Conservation (phyloP, 2,113 vertebrate genomes). For the Chamaea fasciata region DNA sequence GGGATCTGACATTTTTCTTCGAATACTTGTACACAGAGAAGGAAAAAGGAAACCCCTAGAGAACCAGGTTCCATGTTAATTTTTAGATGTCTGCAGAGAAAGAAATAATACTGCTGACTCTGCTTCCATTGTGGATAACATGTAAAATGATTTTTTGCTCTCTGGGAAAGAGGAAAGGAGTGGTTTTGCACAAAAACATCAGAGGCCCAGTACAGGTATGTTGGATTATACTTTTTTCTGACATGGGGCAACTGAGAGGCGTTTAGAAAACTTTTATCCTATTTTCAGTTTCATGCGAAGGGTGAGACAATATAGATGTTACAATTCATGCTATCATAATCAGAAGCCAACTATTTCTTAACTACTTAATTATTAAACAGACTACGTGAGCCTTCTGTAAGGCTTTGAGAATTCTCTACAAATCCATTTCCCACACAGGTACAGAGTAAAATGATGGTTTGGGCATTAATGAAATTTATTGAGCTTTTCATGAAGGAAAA, state of each 20-base stretch:
- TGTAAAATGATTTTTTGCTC: rapidly evolving
- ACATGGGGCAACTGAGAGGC: too few species aligned
- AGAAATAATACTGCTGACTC: neutral
- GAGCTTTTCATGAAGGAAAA: neutral
- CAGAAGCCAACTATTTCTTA: too few species aligned
- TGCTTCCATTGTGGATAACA: neutral
- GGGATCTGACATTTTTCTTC: neutral
- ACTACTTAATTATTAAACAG: too few species aligned
- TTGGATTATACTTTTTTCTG: too few species aligned
- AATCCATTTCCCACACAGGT: neutral
- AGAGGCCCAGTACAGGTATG: neutral
- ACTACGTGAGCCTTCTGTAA: too few species aligned
- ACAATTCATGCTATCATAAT: too few species aligned
- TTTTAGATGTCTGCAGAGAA: neutral
- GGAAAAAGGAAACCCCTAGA: neutral
- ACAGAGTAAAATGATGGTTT: neutral
- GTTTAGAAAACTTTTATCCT: too few species aligned
- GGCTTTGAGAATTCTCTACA: too few species aligned
- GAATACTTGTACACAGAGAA: neutral
- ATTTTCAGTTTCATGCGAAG: too few species aligned
- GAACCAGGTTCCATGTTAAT: neutral
- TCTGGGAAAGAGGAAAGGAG: neutral
- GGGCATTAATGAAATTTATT: neutral
- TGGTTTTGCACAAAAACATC: neutral
- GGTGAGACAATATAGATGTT: too few species aligned